Evolutionary conservation across 2,113 vertebrate species (phyloP).

Genomic region (Mesembrinibis cayennensis): DNA sequence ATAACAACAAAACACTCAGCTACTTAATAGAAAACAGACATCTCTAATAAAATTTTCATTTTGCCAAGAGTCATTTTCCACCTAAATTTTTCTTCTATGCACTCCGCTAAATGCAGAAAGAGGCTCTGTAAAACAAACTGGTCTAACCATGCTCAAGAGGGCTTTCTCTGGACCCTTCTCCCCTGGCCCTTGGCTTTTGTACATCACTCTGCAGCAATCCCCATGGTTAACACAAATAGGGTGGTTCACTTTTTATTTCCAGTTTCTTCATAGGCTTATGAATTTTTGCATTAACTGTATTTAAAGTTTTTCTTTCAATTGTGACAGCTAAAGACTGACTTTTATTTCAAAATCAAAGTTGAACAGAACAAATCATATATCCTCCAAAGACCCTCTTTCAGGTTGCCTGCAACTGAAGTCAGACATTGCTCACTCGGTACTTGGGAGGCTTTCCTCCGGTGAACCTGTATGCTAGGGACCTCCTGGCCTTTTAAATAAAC

Average conservation of each 20-base stretch:
- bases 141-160: not conserved
- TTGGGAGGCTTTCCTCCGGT: not conserved
- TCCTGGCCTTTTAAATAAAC: not conserved
- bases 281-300: not conserved
- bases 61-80: not conserved
- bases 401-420: not conserved
- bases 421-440: not conserved
- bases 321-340: not conserved
- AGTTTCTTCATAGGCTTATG: not conserved
- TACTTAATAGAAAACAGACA: not conserved
- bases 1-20: not conserved
- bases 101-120: not conserved
- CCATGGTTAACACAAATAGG: not conserved
- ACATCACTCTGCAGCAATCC: not conserved
- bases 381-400: not conserved
- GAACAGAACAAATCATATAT: not conserved
- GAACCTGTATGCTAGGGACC: not conserved
- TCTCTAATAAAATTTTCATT: not conserved
- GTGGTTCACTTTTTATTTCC: not conserved
- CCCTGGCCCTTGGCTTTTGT: not conserved
- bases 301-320: not conserved
- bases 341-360: not conserved
- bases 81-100: not conserved
- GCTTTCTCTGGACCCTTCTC: not conserved
- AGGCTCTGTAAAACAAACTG: not conserved